Conservation (phyloP, 64 coral and sea anemone genomes). For the Montipora capricornis region DNA sequence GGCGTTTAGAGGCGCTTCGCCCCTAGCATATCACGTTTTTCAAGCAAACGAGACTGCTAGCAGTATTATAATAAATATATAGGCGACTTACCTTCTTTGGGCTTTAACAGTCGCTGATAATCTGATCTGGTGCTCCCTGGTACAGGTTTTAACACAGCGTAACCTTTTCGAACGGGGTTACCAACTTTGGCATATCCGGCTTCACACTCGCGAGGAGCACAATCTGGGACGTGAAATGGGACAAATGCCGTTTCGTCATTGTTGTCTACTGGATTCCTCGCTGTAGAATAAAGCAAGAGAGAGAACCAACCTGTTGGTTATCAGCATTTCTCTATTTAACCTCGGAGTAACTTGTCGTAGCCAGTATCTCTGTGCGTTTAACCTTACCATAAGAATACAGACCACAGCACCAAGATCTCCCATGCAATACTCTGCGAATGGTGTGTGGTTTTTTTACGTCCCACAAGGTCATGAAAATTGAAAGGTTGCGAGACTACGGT, state of each 20-base stretch:
- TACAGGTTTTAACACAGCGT: not conserved
- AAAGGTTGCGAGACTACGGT: too few species aligned
- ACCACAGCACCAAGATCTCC: too few species aligned
- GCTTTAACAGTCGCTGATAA: not conserved
- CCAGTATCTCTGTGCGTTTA: too few species aligned
- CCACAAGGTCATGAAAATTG: too few species aligned
- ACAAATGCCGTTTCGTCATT: not conserved
- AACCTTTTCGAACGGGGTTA: not conserved
- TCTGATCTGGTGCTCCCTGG: not conserved
- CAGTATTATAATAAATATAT: too few species aligned
- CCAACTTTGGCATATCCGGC: conserved; percentile 12
- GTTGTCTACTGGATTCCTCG: not conserved
- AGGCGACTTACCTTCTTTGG: not conserved
- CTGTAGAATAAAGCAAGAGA: not conserved
- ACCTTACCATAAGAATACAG: too few species aligned
- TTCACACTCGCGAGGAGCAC: not conserved
- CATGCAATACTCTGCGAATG: too few species aligned
- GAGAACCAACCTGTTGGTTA: not conserved
- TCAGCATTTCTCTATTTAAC: too few species aligned
- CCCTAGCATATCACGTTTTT: not conserved
- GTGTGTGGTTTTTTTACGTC: too few species aligned
- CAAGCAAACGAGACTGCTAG: not conserved
- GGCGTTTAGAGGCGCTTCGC: too few species aligned
- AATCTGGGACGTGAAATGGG: not conserved
- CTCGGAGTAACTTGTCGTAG: too few species aligned